A percentile compares a stretch with the other conserved stretches of the same genome.
phyloP scores from a whole-genome alignment of 2,113 vertebrate genomes.

The Strix aluco region DNA sequence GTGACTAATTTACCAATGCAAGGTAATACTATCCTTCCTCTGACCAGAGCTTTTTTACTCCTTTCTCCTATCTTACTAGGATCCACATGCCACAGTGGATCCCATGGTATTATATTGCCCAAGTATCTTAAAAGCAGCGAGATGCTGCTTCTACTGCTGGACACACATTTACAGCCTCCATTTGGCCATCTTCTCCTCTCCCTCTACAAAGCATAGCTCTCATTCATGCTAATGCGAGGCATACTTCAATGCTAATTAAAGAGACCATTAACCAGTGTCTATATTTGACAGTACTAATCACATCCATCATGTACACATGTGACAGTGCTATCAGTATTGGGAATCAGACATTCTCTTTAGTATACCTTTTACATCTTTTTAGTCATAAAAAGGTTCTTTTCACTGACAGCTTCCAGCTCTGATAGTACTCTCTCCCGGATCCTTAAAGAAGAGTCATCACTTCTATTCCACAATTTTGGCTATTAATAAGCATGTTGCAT shows the following conservation, averaged over 20 bases:
- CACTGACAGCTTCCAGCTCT: not conserved
- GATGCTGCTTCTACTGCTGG: not conserved
- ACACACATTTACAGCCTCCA: not conserved
- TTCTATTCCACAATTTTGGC: not conserved
- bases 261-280: constrained; percentile 29
- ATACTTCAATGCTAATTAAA: constrained; percentile 30
- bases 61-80: not conserved
- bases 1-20: not conserved
- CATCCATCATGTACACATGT: constrained; percentile 24
- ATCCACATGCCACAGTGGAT: not conserved
- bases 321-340: constrained; percentile 17
- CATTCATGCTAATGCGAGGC: not conserved
- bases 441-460: not conserved
- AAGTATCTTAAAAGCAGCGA: not conserved
- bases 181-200: not conserved
- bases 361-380: constrained; percentile 3
- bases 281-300: constrained; percentile 47
- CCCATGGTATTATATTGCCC: not conserved
- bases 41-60: not conserved
- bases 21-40: not conserved
- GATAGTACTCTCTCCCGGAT: not conserved
- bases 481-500: not conserved
- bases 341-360: constrained; percentile 14
- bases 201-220: not conserved
- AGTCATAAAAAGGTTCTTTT: not conserved